phyloP scores from a whole-genome alignment of 2,888 invertebrate genomes.

The Ormyrus thymus region DNA sequence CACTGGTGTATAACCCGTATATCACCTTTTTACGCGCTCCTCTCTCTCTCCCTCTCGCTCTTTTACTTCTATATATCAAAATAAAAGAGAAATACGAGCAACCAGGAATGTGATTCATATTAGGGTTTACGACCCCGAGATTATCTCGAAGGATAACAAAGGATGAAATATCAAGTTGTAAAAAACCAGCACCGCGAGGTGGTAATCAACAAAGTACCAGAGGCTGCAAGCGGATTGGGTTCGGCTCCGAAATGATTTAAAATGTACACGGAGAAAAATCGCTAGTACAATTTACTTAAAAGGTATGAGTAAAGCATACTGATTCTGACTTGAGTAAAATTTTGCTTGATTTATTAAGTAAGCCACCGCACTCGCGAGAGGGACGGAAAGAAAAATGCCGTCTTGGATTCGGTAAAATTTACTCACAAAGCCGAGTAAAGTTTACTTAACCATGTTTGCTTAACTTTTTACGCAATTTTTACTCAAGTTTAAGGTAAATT shows the following conservation, averaged over 20 bases:
- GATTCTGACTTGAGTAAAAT: too few species aligned
- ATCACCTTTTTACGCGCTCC: constrained; percentile 45
- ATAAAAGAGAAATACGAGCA: constrained; percentile 44
- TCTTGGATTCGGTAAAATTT: too few species aligned
- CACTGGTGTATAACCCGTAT: constrained; percentile 46
- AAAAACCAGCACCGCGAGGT: constrained; percentile 19
- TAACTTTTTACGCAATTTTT: too few species aligned
- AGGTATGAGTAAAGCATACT: too few species aligned
- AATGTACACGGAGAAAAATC: too few species aligned
- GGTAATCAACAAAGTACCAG: constrained; percentile 13
- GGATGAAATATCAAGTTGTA: constrained; percentile 44
- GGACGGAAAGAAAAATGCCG: too few species aligned
- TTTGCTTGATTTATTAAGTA: too few species aligned
- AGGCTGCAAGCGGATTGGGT: not conserved
- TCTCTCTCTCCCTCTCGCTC: constrained; percentile 19
- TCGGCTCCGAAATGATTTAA: not conserved
- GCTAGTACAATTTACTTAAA: too few species aligned
- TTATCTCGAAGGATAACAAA: constrained; percentile 36
- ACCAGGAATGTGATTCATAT: constrained; percentile 46
- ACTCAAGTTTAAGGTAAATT: too few species aligned
- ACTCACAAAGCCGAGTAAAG: too few species aligned
- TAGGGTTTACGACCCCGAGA: constrained; percentile 36
- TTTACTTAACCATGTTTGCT: too few species aligned
- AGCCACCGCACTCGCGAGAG: too few species aligned
- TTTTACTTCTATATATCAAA: constrained; percentile 41